Conservation (phyloP, 2,888 invertebrate genomes). For the Agrochola litura region DNA sequence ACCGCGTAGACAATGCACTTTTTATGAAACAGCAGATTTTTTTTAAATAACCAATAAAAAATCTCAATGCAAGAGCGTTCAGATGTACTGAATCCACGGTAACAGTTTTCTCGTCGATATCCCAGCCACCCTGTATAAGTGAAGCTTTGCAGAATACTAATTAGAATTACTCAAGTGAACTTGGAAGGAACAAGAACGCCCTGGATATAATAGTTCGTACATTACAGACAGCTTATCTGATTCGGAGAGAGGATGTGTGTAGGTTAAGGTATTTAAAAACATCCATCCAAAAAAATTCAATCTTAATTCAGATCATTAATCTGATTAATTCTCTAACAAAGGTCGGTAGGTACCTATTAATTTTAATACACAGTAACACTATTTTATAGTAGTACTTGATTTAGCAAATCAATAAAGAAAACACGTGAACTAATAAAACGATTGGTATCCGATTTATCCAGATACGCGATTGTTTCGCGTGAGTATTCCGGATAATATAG, state of each 20-base stretch:
- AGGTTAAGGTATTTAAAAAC: neutral
- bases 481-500: neutral
- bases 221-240: neutral
- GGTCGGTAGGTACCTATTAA: neutral
- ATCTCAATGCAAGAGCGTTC: too few relatives aligned
- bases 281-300: neutral
- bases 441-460: neutral
- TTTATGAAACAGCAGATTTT: too few relatives aligned
- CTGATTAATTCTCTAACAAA: neutral
- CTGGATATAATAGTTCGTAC: neutral
- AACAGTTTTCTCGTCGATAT: too few relatives aligned
- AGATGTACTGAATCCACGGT: too few relatives aligned
- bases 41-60: too few relatives aligned
- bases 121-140: neutral
- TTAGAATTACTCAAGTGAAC: neutral
- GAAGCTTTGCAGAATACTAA: neutral
- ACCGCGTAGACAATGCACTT: too few relatives aligned
- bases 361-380: neutral
- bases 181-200: neutral
- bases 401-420: conserved; percentile 2
- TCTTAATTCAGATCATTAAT: too few relatives aligned
- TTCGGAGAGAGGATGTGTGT: neutral
- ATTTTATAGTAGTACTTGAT: neutral
- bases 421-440: neutral
- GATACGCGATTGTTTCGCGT: neutral